Conservation (phyloP, 2,888 invertebrate genomes). For the Eilema sororculum region DNA sequence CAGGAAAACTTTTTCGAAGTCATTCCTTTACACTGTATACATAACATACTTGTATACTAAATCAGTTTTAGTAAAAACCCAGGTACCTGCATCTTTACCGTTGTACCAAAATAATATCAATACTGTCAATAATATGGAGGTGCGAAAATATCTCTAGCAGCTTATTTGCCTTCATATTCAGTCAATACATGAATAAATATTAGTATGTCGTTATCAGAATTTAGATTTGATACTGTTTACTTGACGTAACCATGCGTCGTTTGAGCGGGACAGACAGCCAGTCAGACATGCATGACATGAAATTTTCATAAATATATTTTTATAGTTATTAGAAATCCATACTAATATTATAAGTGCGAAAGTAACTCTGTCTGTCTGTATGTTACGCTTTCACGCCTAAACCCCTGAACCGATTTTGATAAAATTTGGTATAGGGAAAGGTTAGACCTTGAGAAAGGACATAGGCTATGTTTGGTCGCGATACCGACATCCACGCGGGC, state of each 20-base stretch:
- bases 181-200: neutral
- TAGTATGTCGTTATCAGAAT: neutral
- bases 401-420: too few relatives aligned
- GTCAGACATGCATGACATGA: too few relatives aligned
- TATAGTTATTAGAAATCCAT: too few relatives aligned
- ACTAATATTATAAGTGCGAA: too few relatives aligned
- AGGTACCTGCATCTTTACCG: conserved; percentile 10
- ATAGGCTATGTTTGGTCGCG: too few relatives aligned
- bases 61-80: conserved; percentile 11
- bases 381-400: too few relatives aligned
- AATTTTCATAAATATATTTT: too few relatives aligned
- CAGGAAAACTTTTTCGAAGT: conserved; percentile 12
- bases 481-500: too few relatives aligned
- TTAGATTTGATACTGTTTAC: neutral
- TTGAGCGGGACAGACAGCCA: neutral
- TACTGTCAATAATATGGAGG: neutral
- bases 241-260: neutral
- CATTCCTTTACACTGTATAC: neutral
- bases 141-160: neutral
- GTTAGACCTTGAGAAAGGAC: too few relatives aligned
- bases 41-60: neutral
- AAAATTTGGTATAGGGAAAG: too few relatives aligned
- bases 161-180: too few relatives aligned
- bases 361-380: too few relatives aligned
- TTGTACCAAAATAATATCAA: neutral